Base-by-base conservation (phyloP, 2,797 vertebrate species). In the Triplophysa bombifrons region DNA sequence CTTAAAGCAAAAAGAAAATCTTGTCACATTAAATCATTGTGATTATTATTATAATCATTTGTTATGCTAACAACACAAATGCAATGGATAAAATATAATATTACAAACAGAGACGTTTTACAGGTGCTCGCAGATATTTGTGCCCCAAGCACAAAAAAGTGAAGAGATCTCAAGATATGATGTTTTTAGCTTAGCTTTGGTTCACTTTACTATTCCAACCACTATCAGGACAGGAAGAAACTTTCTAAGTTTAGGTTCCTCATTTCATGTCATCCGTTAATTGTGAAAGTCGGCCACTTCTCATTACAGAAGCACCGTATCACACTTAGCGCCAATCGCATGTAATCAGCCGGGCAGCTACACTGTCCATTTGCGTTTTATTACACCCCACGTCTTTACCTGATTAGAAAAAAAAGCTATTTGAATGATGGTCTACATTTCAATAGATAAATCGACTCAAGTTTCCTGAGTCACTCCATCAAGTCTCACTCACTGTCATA, bases 391-490 rank as follows among this genome's bases (percentile, higher is more conserved):
- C 20, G 12, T 80, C 65, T 67, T 76, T 17, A 65, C 50, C 51
- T 70, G 72, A 81, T 79, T 76, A 76, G 67, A 79, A 79, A 66
- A 66, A 79, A 66, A 56, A 16, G 53, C 14, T 63, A 71, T 81
- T 70, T 76, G 76, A 72, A 83, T 81, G 55, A 41, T 56, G 72
- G 70, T 74, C 74, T 82, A 82, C 65, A 78, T 78, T 76, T 72
- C 20, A 41, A 50, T 68, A 44, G 73, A 74, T 73, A 69, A 70
- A 77, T 10, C 22, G 41, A 46, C 53, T 61, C 25, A 63, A 50
- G 65, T 67, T 75, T 85, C 53, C 66, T 50, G 61, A 78, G 65
- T 80, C 78, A 80, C 55, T 82, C 20, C 50, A 34, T n/a, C 25
- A 73, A 30, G 22, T 51, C 51, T 56, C n/a, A 25, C 58, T 68